Percentiles rank a stretch among this genome's conserved stretches.
phyloP scores from a whole-genome alignment of 2,113 vertebrate species.

The Alosa alosa region DNA sequence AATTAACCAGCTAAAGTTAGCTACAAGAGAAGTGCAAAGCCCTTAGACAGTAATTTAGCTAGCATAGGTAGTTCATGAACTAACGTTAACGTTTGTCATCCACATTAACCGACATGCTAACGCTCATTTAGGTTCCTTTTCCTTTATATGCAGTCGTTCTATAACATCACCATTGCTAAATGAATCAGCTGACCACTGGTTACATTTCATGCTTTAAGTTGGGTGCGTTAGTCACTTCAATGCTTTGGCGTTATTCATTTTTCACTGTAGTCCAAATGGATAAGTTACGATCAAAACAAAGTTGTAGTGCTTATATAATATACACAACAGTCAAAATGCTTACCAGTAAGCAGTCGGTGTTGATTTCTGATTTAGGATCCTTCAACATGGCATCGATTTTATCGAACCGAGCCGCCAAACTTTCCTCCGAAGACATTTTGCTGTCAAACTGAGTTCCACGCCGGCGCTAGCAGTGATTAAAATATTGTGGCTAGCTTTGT shows the following conservation, averaged over 20 bases:
- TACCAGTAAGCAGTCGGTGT: conserved; percentile 97
- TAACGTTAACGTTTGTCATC: conserved; percentile 40
- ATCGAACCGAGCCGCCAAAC: conserved; percentile 90
- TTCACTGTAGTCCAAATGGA: not conserved
- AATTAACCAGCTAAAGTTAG: not conserved
- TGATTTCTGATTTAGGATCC: conserved; percentile 96
- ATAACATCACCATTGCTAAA: not conserved
- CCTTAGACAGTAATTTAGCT: not conserved
- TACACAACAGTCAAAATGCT: conserved; percentile 54
- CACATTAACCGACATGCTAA: conserved; percentile 41
- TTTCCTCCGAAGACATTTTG: conserved; percentile 88
- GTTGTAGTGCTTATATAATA: not conserved
- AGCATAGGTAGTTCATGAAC: conserved; percentile 40
- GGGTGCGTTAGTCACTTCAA: too few species aligned
- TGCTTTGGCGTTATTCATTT: not conserved
- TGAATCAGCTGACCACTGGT: not conserved
- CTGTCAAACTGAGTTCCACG: conserved; percentile 44
- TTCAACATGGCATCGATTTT: conserved; percentile 95
- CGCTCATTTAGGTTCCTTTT: conserved; percentile 49
- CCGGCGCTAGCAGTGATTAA: conserved; percentile 42
- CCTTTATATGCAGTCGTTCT: not conserved
- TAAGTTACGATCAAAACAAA: not conserved
- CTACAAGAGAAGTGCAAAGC: not conserved
- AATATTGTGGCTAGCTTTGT: conserved; percentile 58
- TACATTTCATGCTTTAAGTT: not conserved